phyloP scores from a whole-genome alignment of 2,888 invertebrate genomes.

The Pseudoips prasinana region DNA sequence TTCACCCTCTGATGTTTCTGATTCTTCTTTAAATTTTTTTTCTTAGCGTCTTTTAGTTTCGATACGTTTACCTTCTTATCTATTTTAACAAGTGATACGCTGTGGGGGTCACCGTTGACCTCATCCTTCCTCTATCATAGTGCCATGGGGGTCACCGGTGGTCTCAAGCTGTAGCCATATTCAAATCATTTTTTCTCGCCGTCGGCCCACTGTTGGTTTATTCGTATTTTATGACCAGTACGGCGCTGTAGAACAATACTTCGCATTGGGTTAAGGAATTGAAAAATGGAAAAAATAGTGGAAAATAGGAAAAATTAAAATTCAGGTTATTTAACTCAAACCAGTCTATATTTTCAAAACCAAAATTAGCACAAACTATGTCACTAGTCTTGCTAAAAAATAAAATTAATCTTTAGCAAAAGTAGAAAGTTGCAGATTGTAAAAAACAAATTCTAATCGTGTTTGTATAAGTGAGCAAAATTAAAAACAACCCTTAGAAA shows the following conservation, averaged over 20 bases:
- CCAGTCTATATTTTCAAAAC: slow-evolving; percentile 31
- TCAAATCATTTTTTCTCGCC: slow-evolving; percentile 12
- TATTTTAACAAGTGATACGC: slow-evolving; percentile 1
- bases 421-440: too few relatives aligned
- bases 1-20: too few relatives aligned
- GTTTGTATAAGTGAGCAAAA: slow-evolving; percentile 29
- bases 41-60: too few relatives aligned
- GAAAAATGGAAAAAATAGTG: slow-evolving; percentile 26
- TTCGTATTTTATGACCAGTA: slow-evolving; percentile 26
- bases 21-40: too few relatives aligned
- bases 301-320: slow-evolving; percentile 22
- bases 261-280: slow-evolving; percentile 29
- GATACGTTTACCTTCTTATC: too few relatives aligned
- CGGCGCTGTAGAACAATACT: slow-evolving; percentile 28
- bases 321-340: slow-evolving; percentile 21
- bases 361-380: slow-evolving; percentile 16
- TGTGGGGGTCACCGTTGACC: slow-evolving; percentile 20
- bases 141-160: slow-evolving; percentile 35
- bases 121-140: slow-evolving; percentile 26
- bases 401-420: too few relatives aligned
- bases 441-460: too few relatives aligned
- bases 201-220: slow-evolving; percentile 29
- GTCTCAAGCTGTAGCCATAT: slow-evolving; percentile 33
- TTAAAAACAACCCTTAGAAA: slow-evolving; percentile 31
- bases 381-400: too few relatives aligned